Evolutionary conservation across 2,113 vertebrate genomes (phyloP), one percentile per base, ranked within the genome.

Genomic region (Lepidothrix coronata): DNA sequence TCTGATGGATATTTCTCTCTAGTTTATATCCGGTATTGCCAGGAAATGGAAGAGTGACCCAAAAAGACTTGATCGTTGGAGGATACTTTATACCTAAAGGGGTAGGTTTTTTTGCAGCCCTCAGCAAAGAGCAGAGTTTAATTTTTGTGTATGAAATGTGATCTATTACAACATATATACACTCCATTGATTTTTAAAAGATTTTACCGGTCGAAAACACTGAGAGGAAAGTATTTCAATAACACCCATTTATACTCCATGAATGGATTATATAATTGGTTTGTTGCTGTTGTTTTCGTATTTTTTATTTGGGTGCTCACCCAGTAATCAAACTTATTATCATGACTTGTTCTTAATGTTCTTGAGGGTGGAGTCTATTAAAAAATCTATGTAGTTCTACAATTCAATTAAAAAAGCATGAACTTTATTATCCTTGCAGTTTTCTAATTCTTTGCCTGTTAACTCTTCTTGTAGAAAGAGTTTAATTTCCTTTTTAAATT

Each of bases 11-110:
- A 35, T 95, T 94, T 96, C 41, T 96, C 75, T 93, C 41, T 97
- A 99, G 99, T 95, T 98, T 99, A 94, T 99, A 99, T 95, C 99
- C 99, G 83, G 99, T 99, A 93, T 98, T 99, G 89, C 99, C 99
- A 33, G 99, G 99, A 95, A 99, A 99, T 30, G 99, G 98, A 74
- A 98, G 98, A 86, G 97, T 99, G 83, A 99, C 98, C 37, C 99
- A 99, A 88, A 98, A 99, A 95, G 99, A 99, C 95, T 91, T 99
- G 96, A 96, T 99, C 16, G 43, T 99, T 79, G 99, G 98, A 65
- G 99, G 98, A 85, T 99, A 99, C 97, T 98, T 99, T 59, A 99
- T 99, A 92, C 99, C 99, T 93, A 99, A 99, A 98, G 99, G 99
- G 98, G 99, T 99, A 98, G 97, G 98, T 97, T 54, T 33, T 63